Percentiles rank a stretch among this genome's conserved stretches.
These are phyloP conservation scores for Zoanthus solanderi DNA, from an alignment of 92 coral and sea anemone species.

Conservation along the genomic window DNA sequence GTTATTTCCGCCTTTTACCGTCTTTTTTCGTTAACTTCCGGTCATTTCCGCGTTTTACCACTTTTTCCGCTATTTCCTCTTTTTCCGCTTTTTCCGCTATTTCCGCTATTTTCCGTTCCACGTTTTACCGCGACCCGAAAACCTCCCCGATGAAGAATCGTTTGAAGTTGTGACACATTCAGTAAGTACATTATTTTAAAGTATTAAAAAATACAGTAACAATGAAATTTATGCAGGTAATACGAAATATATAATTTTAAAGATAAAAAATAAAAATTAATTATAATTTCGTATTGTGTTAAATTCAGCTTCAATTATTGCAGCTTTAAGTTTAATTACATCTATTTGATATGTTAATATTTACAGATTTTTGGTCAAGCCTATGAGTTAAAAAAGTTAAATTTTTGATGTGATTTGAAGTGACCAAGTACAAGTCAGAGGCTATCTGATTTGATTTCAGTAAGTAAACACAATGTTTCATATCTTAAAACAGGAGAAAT, in stretches of 20 bases:
- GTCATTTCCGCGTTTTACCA: too few relatives aligned
- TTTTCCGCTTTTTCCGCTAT: too few relatives aligned
- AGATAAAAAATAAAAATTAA: too few relatives aligned
- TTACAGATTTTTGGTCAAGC: background rate
- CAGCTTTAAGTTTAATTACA: background rate
- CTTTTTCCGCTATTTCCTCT: too few relatives aligned
- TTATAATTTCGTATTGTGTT: too few relatives aligned
- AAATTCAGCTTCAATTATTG: background rate
- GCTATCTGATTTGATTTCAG: background rate
- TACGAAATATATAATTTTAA: too few relatives aligned
- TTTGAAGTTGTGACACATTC: background rate
- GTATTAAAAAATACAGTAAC: background rate
- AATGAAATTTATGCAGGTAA: background rate
- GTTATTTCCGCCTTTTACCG: too few relatives aligned
- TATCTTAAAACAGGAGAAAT: slow-evolving; percentile 18
- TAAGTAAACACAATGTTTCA: background rate
- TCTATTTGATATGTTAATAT: background rate
- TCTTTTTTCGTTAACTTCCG: too few relatives aligned
- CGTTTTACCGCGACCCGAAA: too few relatives aligned
- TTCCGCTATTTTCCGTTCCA: too few relatives aligned
- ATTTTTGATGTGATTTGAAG: background rate
- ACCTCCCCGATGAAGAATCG: background rate
- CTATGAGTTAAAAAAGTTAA: background rate
- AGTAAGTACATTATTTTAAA: background rate
- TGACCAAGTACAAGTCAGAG: background rate